Evolutionary conservation across 2,888 invertebrate species (phyloP).

Genomic region (Iselma pallidipennis): DNA sequence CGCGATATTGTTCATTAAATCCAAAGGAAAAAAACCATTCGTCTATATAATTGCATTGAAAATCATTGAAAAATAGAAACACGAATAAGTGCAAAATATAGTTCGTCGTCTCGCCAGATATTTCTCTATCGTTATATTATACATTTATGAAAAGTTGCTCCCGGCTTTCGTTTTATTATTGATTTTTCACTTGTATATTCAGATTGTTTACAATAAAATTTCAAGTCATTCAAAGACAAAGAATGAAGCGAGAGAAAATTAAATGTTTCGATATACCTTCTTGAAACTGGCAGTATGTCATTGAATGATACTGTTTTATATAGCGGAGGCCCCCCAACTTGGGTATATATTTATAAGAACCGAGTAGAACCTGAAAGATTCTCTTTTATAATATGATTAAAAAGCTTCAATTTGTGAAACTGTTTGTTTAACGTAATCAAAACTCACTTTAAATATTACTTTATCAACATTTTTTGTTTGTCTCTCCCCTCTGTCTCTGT

Average conservation of each 20-base stretch:
- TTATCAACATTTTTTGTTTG: not conserved
- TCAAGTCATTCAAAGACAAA: not conserved
- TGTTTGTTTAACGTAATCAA: not conserved
- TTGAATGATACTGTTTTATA: not conserved
- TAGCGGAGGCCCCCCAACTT: not conserved
- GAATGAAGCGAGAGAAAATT: not conserved
- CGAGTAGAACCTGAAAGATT: no score
- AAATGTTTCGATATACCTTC: not conserved
- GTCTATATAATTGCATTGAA: no score
- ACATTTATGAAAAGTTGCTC: not conserved
- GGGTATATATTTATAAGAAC: not conserved
- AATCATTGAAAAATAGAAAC: not conserved
- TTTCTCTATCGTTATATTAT: not conserved
- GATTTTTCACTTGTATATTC: not conserved
- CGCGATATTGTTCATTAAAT: not conserved
- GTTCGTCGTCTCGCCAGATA: not conserved
- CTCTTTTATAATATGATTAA: not conserved
- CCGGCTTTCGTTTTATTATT: not conserved
- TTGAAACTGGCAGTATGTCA: not conserved
- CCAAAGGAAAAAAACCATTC: not conserved
- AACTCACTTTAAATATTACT: not conserved
- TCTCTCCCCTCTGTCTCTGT: not conserved
- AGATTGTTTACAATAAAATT: not conserved
- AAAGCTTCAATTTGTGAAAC: not conserved
- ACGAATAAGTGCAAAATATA: not conserved